phyloP scores from a whole-genome alignment of 2,888 invertebrate species.

The Mythimna vitellina region DNA sequence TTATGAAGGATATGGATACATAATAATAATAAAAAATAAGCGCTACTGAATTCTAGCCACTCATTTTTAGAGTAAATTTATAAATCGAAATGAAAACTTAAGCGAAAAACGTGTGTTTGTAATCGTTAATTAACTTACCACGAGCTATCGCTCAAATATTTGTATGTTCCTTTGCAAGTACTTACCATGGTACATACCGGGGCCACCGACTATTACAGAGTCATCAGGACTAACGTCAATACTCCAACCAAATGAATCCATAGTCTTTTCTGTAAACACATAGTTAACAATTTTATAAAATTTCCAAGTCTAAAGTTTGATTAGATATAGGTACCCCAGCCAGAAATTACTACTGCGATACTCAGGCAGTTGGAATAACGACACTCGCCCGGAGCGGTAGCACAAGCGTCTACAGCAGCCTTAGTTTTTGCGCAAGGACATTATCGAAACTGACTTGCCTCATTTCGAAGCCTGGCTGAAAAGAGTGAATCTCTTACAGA shows the following conservation, averaged over 20 bases:
- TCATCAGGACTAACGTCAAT: slow-evolving; percentile 63
- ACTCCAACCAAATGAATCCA: slow-evolving; percentile 77
- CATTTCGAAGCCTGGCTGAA: no score
- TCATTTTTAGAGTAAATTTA: background rate
- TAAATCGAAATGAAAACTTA: background rate
- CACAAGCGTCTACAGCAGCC: no score
- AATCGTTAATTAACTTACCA: background rate
- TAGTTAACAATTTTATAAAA: background rate
- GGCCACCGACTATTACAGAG: slow-evolving; percentile 41
- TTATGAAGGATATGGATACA: no score
- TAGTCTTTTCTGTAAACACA: slow-evolving; percentile 28
- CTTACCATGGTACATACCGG: slow-evolving; percentile 50
- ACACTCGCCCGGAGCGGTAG: no score
- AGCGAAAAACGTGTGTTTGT: background rate
- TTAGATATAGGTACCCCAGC: no score
- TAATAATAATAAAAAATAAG: background rate
- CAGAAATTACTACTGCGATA: no score
- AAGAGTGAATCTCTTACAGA: no score
- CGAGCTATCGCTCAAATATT: background rate
- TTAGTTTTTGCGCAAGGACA: no score
- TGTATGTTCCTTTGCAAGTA: background rate
- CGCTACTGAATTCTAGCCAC: no score
- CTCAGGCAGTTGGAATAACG: no score
- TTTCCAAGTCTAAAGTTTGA: no score
- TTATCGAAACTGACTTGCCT: no score